These are phyloP conservation scores for Pachypsylla venusta DNA, from an alignment of 1,140 invertebrate species.

Conservation along the genomic window DNA sequence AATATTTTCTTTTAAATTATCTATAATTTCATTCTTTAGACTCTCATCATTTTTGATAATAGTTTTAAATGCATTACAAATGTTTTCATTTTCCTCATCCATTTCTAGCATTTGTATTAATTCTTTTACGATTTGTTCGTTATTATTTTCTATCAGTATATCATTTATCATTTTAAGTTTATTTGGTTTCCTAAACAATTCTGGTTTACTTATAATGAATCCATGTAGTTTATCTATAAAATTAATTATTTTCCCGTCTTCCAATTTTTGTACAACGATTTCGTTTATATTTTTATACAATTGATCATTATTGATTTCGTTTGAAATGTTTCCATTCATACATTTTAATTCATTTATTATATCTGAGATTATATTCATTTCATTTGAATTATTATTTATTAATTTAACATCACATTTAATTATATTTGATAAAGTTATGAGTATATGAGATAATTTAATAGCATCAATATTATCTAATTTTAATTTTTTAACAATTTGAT, in stretches of 20 bases:
- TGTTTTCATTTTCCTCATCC: neutral
- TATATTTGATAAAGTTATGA: conserved; percentile 17
- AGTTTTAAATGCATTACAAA: neutral
- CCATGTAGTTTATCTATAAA: conserved; percentile 19
- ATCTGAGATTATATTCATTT: conserved; percentile 2
- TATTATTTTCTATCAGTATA: neutral
- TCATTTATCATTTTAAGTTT: conserved; percentile 10
- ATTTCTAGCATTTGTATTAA: conserved; percentile 8
- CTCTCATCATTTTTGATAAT: conserved; percentile 5
- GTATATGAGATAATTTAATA: conserved; percentile 31
- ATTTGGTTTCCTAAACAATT: conserved; percentile 9
- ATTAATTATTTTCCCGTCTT: conserved; percentile 14
- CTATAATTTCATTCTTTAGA: conserved; percentile 15
- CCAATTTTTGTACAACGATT: conserved; percentile 20
- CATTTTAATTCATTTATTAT: conserved; percentile 1
- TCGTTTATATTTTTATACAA: conserved; percentile 17
- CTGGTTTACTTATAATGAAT: conserved; percentile 16
- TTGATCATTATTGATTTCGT: conserved; percentile 16
- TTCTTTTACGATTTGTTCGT: conserved; percentile 6
- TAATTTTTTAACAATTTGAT: conserved; percentile 32
- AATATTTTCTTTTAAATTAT: conserved; percentile 23
- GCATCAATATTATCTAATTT: conserved; percentile 31
- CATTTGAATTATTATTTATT: conserved; percentile 3
- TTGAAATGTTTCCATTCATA: neutral
- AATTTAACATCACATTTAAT: conserved; percentile 6